A percentile compares a stretch with the other conserved stretches of the same genome.
Conservation (phyloP, 2,888 invertebrate species). For the Clistopyga incitator region DNA sequence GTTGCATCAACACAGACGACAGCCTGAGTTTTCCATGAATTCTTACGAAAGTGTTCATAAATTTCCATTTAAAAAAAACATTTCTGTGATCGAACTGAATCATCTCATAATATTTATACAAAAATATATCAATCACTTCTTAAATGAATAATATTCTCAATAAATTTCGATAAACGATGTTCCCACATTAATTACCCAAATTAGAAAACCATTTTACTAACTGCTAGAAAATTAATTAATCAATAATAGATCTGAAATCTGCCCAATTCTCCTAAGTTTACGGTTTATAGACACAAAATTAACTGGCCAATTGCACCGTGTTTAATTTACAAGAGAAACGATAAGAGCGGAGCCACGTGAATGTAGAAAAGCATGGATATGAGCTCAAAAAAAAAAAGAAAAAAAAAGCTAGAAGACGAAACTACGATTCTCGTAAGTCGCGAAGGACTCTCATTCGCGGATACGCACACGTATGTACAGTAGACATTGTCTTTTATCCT, state of each 20-base stretch:
- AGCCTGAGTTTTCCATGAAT: not conserved
- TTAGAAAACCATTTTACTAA: not conserved
- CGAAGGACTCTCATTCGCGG: constrained; percentile 11
- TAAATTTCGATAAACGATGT: not conserved
- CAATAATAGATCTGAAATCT: not conserved
- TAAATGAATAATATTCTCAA: too few species aligned
- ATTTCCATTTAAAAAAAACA: not conserved
- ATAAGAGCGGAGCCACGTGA: not conserved
- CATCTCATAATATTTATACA: not conserved
- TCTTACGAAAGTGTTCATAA: not conserved
- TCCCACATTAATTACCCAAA: not conserved
- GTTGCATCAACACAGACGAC: not conserved
- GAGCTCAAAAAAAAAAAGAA: not conserved
- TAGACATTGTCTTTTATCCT: constrained; percentile 13
- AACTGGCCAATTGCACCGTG: not conserved
- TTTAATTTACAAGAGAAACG: not conserved
- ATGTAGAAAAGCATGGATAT: not conserved
- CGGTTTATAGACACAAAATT: not conserved
- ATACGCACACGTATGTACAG: constrained; percentile 12
- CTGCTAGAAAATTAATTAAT: not conserved
- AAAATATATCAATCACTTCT: not conserved
- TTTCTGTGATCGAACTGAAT: not conserved
- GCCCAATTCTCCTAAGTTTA: not conserved
- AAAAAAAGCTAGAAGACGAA: not conserved
- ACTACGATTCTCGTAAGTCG: constrained; percentile 16